Evolutionary conservation across 2,113 vertebrate species (phyloP).

Genomic region (Calcarius ornatus): DNA sequence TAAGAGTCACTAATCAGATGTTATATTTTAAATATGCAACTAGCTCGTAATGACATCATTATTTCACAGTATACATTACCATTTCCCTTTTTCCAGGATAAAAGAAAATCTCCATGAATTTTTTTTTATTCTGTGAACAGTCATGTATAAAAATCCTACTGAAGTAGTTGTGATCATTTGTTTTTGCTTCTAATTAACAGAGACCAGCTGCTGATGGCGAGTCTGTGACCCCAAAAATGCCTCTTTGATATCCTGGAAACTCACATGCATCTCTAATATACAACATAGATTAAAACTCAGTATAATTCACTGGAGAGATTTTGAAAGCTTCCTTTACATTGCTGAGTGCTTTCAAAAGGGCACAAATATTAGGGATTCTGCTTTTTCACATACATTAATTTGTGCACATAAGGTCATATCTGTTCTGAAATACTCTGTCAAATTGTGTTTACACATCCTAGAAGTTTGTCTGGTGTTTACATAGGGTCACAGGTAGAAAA

Average conservation of each 20-base stretch:
- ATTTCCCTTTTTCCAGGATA: not conserved
- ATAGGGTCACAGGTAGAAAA: not conserved
- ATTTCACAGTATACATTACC: not conserved
- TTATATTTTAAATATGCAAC: not conserved
- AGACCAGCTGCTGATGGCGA: not conserved
- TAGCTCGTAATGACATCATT: not conserved
- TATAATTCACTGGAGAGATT: not conserved
- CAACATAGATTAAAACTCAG: not conserved
- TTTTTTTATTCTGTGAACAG: not conserved
- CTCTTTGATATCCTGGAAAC: not conserved
- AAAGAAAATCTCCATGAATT: not conserved
- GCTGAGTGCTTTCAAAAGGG: not conserved
- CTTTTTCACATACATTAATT: not conserved
- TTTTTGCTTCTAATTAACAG: not conserved
- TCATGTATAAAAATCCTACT: not conserved
- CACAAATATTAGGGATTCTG: not conserved
- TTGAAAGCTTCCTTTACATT: not conserved
- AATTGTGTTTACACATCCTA: not conserved
- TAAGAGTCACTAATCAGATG: not conserved
- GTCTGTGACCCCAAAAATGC: not conserved
- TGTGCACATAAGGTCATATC: not conserved
- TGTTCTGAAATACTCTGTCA: not conserved
- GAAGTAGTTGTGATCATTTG: not conserved
- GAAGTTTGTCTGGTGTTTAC: not conserved
- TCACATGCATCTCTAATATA: fast-evolving